These are phyloP conservation scores for Stenoptilia bipunctidactyla DNA, from an alignment of 2,888 invertebrate species.

Conservation along the genomic window DNA sequence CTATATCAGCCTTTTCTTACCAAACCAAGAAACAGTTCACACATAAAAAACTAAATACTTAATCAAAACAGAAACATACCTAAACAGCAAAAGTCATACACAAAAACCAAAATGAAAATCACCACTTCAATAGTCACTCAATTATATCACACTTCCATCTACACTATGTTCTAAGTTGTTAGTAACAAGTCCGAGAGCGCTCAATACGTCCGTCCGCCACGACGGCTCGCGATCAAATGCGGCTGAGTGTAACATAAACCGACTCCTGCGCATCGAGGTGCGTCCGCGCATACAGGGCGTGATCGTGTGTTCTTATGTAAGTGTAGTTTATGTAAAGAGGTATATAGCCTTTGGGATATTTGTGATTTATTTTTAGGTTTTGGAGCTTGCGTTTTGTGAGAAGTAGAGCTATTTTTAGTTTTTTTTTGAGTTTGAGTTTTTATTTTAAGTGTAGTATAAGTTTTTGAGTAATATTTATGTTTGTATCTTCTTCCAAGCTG, in stretches of 20 bases:
- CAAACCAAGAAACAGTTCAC: too few relatives aligned
- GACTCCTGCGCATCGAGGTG: slow-evolving; percentile 48
- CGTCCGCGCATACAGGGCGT: slow-evolving; percentile 8
- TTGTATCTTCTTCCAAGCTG: too few relatives aligned
- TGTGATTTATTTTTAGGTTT: slow-evolving; percentile 16
- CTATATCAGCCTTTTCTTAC: too few relatives aligned
- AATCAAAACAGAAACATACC: slow-evolving; percentile 17
- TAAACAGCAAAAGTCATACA: slow-evolving; percentile 11
- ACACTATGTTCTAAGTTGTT: too few relatives aligned
- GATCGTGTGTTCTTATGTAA: slow-evolving; percentile 30
- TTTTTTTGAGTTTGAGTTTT: too few relatives aligned
- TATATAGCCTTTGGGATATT: slow-evolving; percentile 23
- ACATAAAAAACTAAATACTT: slow-evolving; percentile 12
- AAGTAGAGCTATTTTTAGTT: too few relatives aligned
- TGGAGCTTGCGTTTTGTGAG: background rate
- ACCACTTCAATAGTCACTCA: too few relatives aligned
- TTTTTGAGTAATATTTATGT: too few relatives aligned
- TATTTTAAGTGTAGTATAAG: too few relatives aligned
- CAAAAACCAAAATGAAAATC: too few relatives aligned
- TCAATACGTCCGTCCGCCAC: slow-evolving; percentile 32
- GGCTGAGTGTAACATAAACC: slow-evolving; percentile 58
- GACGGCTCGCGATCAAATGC: slow-evolving; percentile 51
- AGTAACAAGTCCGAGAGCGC: slow-evolving; percentile 19
- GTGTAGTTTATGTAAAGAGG: slow-evolving; percentile 45
- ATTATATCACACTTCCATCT: too few relatives aligned